Evolutionary conservation across 2,113 vertebrate species (phyloP).

Genomic region (Ameiurus melas): DNA sequence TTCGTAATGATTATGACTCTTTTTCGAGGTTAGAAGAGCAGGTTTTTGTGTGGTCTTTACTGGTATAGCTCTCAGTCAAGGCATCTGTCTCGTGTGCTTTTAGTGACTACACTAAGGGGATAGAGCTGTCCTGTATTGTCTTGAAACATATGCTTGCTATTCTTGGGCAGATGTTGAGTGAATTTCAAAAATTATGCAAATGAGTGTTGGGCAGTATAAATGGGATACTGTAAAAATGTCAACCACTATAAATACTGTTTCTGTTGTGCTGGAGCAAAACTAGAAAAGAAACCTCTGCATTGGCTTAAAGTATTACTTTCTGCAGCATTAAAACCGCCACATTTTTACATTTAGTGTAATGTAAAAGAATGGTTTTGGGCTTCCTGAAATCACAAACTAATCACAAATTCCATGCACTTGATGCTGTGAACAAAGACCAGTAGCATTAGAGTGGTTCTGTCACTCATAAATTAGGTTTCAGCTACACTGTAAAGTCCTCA

Average conservation of each 20-base stretch:
- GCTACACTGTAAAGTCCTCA: neutral
- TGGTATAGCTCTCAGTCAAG: neutral
- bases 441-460: neutral
- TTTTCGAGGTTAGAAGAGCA: neutral
- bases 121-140: neutral
- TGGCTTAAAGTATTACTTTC: neutral
- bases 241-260: neutral
- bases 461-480: neutral
- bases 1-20: slow-evolving; percentile 8
- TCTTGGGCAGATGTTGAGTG: neutral
- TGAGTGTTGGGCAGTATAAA: neutral
- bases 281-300: neutral
- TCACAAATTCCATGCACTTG: neutral
- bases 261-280: neutral
- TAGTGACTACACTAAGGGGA: neutral
- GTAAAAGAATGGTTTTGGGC: neutral
- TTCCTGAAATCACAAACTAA: neutral
- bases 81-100: neutral
- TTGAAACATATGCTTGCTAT: neutral
- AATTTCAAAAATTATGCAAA: slow-evolving; percentile 16
- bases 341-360: neutral
- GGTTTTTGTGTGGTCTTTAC: slow-evolving; percentile 7
- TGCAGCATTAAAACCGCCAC: neutral
- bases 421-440: neutral
- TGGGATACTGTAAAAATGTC: neutral